Base-by-base conservation (phyloP, 2,797 vertebrate genomes). In the Hippopotamyrus pictus region DNA sequence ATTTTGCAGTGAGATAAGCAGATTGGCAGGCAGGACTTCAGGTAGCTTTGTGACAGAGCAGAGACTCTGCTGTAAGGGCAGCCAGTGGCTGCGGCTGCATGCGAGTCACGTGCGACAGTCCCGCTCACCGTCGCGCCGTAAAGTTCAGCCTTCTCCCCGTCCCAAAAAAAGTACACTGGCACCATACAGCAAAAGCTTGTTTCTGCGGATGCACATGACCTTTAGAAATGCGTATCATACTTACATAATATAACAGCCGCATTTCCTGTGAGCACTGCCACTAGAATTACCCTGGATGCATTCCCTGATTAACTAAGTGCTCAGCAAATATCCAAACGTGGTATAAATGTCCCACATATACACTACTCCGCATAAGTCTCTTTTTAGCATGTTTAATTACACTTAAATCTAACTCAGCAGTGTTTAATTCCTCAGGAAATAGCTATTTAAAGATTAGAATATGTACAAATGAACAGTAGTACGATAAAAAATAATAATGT, bases 131-230 rank as follows among this genome's bases (percentile, higher is more conserved):
- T 57, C 85, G 87, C 91, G 92, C 93, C 92, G 85, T 89, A 92
- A 93, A 93, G 92, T 90, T 89, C 88, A 90, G 88, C 90, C 90
- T 92, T 90, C 88, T 90, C 91, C 93, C 57, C 94, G 91, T 94
- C 91, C 54, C 19, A 29, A 46, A 88, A 48, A 65, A 88, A 94
- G 57, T 93, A 94, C 90, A 92, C 84, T 29, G 53, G 88, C 69
- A 33, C 54, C 14, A 50, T 89, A 22, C 53, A 48, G 48, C 48
- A 88, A 87, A 91, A 91, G 92, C 62, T 1, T 5, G 2, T 14
- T 84, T 53, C 88, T 89, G 73, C 37, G 89, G 44, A 44, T 87
- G 84, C 7, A 2, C 76, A 7, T 88, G 85, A 88, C 46, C 87
- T 76, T 69, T 51, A n/a, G 4, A 46, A 48, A 37, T 54, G 37